Percentiles rank a stretch among this genome's conserved stretches.
These are phyloP conservation scores for Cyprinodon tularosa DNA, from an alignment of 2,113 vertebrate species.

Conservation along the genomic window DNA sequence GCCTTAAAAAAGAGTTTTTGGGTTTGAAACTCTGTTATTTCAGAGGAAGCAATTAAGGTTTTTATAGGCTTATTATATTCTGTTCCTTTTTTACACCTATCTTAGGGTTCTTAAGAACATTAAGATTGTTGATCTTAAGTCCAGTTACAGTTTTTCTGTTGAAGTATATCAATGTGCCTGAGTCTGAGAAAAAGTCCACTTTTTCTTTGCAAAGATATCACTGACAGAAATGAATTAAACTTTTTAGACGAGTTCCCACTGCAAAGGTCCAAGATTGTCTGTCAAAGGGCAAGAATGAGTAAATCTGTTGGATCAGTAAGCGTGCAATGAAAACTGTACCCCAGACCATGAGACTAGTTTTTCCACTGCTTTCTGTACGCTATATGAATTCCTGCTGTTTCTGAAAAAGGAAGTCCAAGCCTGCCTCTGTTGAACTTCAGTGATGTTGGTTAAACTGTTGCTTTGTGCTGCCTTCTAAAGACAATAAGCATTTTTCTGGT, in stretches of 20 bases:
- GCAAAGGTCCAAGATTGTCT: conserved; percentile 16
- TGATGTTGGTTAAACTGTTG: conserved; percentile 5
- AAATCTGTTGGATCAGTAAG: conserved; percentile 3
- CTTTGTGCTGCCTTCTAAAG: conserved; percentile 19
- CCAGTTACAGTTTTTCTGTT: not conserved
- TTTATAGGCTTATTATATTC: not conserved
- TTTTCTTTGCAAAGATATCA: not conserved
- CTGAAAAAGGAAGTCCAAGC: conserved; percentile 23
- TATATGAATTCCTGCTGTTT: conserved; percentile 16
- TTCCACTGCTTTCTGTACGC: conserved; percentile 6
- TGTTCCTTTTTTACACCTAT: not conserved
- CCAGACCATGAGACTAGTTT: conserved; percentile 37
- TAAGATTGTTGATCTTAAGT: not conserved
- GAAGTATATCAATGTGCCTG: not conserved
- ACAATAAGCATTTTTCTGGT: conserved; percentile 63
- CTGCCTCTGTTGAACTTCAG: conserved; percentile 2
- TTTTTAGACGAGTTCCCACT: conserved; percentile 23
- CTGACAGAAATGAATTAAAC: not conserved
- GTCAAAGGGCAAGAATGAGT: conserved; percentile 7
- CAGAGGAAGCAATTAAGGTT: not conserved
- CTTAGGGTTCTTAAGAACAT: not conserved
- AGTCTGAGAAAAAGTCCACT: not conserved
- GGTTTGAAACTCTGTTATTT: not conserved
- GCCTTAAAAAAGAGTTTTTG: not conserved
- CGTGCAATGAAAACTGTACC: conserved; percentile 29